Conservation (phyloP, 1,140 invertebrate genomes). For the Luehdorfia chinensis region DNA sequence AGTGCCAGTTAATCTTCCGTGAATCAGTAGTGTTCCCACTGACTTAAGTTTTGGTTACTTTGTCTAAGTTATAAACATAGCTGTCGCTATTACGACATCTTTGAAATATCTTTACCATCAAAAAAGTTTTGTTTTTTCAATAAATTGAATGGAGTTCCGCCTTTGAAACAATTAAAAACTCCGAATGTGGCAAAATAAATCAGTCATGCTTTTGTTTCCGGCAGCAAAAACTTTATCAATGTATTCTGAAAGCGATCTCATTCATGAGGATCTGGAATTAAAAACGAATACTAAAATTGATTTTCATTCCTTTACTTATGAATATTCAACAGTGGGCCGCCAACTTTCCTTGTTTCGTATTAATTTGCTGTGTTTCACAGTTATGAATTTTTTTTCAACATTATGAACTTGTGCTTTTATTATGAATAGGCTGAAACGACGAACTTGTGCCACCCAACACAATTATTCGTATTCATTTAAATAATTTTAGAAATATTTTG, state of each 20-base stretch:
- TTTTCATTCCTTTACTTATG: constrained; percentile 53
- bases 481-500: neutral
- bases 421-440: neutral
- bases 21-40: too few species aligned
- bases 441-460: neutral
- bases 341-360: constrained; percentile 47
- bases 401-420: too few species aligned
- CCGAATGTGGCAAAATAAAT: too few species aligned
- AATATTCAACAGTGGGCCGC: constrained; percentile 55
- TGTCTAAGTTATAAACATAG: too few species aligned
- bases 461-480: constrained; percentile 6
- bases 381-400: constrained; percentile 25
- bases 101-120: too few species aligned
- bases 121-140: too few species aligned
- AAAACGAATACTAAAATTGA: constrained; percentile 40
- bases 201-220: too few species aligned
- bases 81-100: too few species aligned
- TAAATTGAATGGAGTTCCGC: too few species aligned
- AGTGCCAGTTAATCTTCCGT: too few species aligned
- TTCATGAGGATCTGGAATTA: constrained; percentile 49
- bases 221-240: constrained; percentile 13
- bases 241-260: constrained; percentile 43
- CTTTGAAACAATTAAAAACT: too few species aligned
- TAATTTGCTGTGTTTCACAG: constrained; percentile 48
- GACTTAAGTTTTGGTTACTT: too few species aligned